Conservation (phyloP, 2,888 invertebrate species). For the Cepaea hortensis region DNA sequence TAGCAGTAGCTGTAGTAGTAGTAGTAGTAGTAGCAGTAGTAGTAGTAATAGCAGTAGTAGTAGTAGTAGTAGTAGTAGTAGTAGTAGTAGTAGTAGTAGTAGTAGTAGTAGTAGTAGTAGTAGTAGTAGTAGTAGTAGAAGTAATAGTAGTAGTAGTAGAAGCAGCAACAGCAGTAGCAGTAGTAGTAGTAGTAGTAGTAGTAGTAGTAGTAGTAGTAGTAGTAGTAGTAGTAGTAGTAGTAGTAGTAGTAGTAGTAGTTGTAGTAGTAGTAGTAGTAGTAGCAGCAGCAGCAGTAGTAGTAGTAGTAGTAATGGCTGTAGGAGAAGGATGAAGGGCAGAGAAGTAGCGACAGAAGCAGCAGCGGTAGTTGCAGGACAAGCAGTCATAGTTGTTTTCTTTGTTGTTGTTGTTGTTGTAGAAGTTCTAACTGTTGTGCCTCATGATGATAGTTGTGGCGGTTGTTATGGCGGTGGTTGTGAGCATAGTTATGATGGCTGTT, state of each 20-base stretch:
- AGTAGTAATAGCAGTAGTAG: not conserved
- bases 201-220: not conserved
- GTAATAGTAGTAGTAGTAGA: not conserved
- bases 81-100: too few relatives aligned
- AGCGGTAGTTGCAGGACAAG: too few relatives aligned
- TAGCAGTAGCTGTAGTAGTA: not conserved
- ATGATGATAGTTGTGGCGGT: too few relatives aligned
- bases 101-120: not conserved
- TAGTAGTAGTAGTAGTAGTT: not conserved
- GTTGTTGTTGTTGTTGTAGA: too few relatives aligned
- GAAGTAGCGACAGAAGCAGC: too few relatives aligned
- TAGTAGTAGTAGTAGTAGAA: constrained; percentile 13
- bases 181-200: constrained; percentile 3
- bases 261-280: not conserved
- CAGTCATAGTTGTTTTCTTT: too few relatives aligned
- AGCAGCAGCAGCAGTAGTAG: not conserved
- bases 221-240: not conserved
- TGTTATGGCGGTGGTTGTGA: too few relatives aligned
- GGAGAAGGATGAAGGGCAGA: not conserved
- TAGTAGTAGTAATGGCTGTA: not conserved
- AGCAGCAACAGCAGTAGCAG: not conserved
- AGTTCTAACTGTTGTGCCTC: too few relatives aligned
- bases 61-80: too few relatives aligned
- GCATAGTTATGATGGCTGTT: too few relatives aligned
- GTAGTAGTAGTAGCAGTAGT: not conserved